A percentile compares a stretch with the other conserved stretches of the same genome.
These are phyloP conservation scores for Xylota sylvarum DNA, from an alignment of 2,888 invertebrate species.

Conservation along the genomic window DNA sequence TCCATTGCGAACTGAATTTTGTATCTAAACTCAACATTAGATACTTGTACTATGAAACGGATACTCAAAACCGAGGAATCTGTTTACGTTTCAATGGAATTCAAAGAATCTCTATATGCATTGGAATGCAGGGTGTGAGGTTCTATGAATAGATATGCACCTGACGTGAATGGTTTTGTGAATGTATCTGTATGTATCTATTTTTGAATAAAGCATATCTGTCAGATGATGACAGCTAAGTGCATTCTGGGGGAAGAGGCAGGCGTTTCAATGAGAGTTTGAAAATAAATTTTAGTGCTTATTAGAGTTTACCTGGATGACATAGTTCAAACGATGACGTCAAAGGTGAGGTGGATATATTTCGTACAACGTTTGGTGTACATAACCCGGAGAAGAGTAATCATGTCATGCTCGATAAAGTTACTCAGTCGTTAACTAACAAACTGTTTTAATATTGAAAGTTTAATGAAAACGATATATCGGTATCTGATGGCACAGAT, in stretches of 20 bases:
- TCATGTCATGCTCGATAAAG: too few relatives aligned
- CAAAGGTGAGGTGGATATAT: too few relatives aligned
- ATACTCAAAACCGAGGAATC: constrained; percentile 24
- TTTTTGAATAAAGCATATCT: not conserved
- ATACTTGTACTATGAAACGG: not conserved
- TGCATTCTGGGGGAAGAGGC: constrained; percentile 35
- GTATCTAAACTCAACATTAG: not conserved
- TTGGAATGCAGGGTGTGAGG: constrained; percentile 59
- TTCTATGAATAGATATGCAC: constrained; percentile 63
- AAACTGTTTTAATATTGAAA: too few relatives aligned
- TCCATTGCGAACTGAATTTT: constrained; percentile 16
- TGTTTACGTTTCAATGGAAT: constrained; percentile 73
- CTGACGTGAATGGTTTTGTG: constrained; percentile 61
- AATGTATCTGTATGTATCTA: not conserved
- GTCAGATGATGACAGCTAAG: constrained; percentile 30
- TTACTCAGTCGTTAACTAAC: too few relatives aligned
- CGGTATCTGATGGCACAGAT: too few relatives aligned
- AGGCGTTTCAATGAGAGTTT: not conserved
- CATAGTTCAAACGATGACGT: not conserved
- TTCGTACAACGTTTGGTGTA: too few relatives aligned
- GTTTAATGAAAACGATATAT: too few relatives aligned
- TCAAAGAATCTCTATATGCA: constrained; percentile 61
- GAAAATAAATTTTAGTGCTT: not conserved
- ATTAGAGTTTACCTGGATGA: not conserved
- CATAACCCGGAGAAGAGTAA: too few relatives aligned